These are phyloP conservation scores for Eristalis arbustorum DNA, from an alignment of 2,888 invertebrate species.

Conservation along the genomic window DNA sequence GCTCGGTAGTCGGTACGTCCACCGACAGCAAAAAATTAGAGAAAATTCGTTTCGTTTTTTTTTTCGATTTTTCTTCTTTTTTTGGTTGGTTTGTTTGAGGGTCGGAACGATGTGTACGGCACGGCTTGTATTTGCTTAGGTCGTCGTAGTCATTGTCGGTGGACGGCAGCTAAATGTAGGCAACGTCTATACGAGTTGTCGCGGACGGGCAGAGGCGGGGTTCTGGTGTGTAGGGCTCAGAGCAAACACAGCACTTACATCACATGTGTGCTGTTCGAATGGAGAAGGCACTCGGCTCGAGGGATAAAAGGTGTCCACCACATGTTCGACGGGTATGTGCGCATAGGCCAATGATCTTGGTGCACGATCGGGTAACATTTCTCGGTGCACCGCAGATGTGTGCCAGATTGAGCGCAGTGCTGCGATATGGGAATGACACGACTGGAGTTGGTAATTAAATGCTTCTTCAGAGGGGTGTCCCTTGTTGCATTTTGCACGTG, in stretches of 20 bases:
- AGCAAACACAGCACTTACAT: conserved; percentile 18
- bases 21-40: neutral
- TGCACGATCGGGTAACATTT: neutral
- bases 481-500: neutral
- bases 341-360: conserved; percentile 23
- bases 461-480: neutral
- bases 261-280: conserved; percentile 9
- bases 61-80: neutral
- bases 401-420: neutral
- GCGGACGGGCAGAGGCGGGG: neutral
- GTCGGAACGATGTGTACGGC: neutral
- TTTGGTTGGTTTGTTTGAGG: neutral
- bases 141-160: neutral
- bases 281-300: neutral
- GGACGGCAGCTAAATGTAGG: neutral
- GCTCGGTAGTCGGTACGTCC: no score
- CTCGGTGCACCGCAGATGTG: conserved; percentile 7
- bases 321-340: neutral
- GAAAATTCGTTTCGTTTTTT: neutral
- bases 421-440: neutral
- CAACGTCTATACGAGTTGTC: neutral
- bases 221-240: neutral
- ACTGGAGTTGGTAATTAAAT: neutral
- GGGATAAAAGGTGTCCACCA: conserved; percentile 8
- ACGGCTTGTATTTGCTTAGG: conserved; percentile 10